A percentile compares a stretch with the other conserved stretches of the same genome.
Evolutionary conservation across 2,113 vertebrate genomes (phyloP).

Genomic region (Seriola rivoliana): DNA sequence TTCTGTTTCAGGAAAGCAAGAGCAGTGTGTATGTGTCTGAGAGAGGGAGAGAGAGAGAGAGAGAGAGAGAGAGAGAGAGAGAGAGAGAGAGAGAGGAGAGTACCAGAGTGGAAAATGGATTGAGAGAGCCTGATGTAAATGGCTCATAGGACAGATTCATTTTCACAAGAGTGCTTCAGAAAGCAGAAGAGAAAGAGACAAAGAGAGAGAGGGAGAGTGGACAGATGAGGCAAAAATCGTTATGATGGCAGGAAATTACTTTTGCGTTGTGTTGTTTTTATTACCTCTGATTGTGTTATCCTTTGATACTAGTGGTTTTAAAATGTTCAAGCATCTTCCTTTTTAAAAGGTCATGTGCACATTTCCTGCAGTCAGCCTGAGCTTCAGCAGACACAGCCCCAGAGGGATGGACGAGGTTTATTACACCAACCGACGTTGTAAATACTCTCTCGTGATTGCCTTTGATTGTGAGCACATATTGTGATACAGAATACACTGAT

Average conservation of each 20-base stretch:
- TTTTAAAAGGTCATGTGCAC: neutral
- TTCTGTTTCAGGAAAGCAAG: constrained; percentile 44
- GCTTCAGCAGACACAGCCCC: constrained; percentile 4
- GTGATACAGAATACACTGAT: constrained; percentile 26
- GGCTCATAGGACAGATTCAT: constrained; percentile 50
- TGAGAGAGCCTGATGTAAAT: constrained; percentile 59
- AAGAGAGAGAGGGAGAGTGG: neutral
- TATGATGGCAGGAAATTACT: neutral
- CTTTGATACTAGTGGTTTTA: neutral
- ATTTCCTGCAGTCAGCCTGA: constrained; percentile 9
- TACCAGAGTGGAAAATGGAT: constrained; percentile 56
- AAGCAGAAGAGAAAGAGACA: constrained; percentile 31
- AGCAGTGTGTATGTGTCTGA: neutral
- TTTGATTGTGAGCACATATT: constrained; percentile 52
- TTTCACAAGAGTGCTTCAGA: constrained; percentile 63
- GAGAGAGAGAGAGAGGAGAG: neutral
- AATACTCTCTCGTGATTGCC: constrained; percentile 46
- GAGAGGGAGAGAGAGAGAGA: neutral
- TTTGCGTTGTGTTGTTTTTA: constrained; percentile 13
- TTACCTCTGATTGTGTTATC: constrained; percentile 9
- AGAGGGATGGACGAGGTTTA: neutral
- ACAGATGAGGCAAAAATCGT: constrained; percentile 20
- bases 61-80: neutral
- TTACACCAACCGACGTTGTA: neutral
- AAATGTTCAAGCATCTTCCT: constrained; percentile 1